These are phyloP conservation scores for Piprites chloris DNA, from an alignment of 2,113 vertebrate genomes.

Conservation along the genomic window DNA sequence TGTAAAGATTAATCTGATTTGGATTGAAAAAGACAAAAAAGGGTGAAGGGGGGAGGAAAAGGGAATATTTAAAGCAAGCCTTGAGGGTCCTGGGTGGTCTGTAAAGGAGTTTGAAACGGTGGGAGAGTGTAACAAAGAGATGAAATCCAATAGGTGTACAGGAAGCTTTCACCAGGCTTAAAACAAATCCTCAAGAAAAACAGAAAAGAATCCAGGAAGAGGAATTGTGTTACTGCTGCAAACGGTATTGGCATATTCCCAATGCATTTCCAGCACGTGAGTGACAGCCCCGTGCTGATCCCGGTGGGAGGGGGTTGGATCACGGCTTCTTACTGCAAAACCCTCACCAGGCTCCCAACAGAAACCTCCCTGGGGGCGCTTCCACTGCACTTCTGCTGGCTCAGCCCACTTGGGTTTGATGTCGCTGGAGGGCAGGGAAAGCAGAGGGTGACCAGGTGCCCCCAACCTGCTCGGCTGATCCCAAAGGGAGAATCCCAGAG, in stretches of 20 bases:
- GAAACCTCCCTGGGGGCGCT: neutral
- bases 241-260: constrained; percentile 51
- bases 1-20: constrained; percentile 21
- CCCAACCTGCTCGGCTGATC: neutral
- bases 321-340: neutral
- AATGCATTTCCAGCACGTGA: neutral
- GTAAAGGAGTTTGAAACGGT: neutral
- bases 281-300: constrained; percentile 25
- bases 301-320: neutral
- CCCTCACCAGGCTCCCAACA: neutral
- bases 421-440: neutral
- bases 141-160: constrained; percentile 56
- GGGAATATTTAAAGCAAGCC: neutral
- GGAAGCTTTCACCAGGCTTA: constrained; percentile 59
- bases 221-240: constrained; percentile 61
- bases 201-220: constrained; percentile 42
- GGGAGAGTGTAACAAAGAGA: constrained; percentile 39
- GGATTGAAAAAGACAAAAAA: neutral
- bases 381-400: neutral
- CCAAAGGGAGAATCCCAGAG: no score
- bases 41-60: neutral
- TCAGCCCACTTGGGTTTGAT: neutral
- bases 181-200: constrained; percentile 62
- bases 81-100: constrained; percentile 60
- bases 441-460: neutral